Base-by-base conservation (phyloP, 2,888 invertebrate genomes). In the Sphecodes monilicornis region DNA sequence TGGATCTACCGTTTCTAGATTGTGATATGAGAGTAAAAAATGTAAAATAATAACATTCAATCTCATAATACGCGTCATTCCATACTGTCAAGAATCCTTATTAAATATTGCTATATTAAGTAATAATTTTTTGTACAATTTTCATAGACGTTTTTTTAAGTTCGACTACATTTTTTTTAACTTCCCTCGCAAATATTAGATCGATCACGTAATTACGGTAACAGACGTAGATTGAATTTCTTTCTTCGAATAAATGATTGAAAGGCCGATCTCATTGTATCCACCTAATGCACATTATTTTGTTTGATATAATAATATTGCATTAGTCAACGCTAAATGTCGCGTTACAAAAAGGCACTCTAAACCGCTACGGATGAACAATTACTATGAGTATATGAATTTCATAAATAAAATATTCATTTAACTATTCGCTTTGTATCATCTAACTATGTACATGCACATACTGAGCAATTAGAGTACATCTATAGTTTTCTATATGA, bases 391-490 rank as follows among this genome's bases (percentile, higher is more conserved):
- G 64, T 84, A 66, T 46, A 68, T 41, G 18, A 36, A 75, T 32
- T 71, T 75, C 68, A 79, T 79, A 85, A 76, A 79, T 79, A 85
- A 74, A 85, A 78, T 73, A 69, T 72, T 36, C 57, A 68, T 60
- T 60, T 60, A 76, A 57, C 84, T 77, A 83, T 73, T 43, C 73
- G 13, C 41, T 64, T 36, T 36, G 22, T 74, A 74, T 39, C 13
- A 36, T 74, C 60, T 64, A 70, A 84, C 84, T 83, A 84, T 84
- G 39, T 85, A 80, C 80, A 77, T 73, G 72, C 54, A 70, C 64
- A 85, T 80, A 85, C 74, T 85, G 85, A 85, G 77, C 85, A 85
- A 80, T 70, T 26, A 39, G 50, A 78, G 70, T 85, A 85, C n/a
- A 76, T 60, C 57, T 76, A 26, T 41, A 66, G 74, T n/a, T 43